Evolutionary conservation across 2,888 invertebrate genomes (phyloP).

Genomic region (Ectemnius cavifrons): DNA sequence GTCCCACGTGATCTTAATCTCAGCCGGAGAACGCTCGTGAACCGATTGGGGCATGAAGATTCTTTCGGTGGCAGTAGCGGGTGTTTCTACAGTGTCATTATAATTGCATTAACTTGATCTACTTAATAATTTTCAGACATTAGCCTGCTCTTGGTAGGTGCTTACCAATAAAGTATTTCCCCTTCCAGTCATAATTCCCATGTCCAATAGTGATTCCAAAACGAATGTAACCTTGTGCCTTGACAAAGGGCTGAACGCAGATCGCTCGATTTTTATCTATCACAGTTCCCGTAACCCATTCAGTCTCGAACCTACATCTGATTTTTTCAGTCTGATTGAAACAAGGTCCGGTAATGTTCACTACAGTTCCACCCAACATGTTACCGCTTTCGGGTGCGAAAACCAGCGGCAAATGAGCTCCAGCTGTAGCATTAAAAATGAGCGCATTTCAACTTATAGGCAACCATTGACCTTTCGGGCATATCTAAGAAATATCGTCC

Average conservation of each 20-base stretch:
- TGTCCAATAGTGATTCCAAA: conserved; percentile 90
- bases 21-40: conserved; percentile 85
- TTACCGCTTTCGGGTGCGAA: conserved; percentile 97
- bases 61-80: conserved; percentile 90
- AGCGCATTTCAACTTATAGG: background rate
- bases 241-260: conserved; percentile 92
- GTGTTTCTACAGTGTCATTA: conserved; percentile 84
- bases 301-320: conserved; percentile 90
- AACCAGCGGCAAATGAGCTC: conserved; percentile 88
- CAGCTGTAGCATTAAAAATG: conserved; percentile 80
- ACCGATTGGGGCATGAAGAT: conserved; percentile 87
- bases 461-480: conserved; percentile 6
- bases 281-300: conserved; percentile 87
- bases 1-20: conserved; percentile 91
- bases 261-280: conserved; percentile 90
- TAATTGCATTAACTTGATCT: background rate
- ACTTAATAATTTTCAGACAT: background rate
- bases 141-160: background rate
- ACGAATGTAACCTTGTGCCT: conserved; percentile 92
- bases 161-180: conserved; percentile 92
- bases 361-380: conserved; percentile 97
- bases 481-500: background rate
- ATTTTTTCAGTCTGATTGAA: conserved; percentile 88
- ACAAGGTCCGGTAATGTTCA: conserved; percentile 98
- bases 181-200: conserved; percentile 92